Percentiles rank a stretch among this genome's conserved stretches.
phyloP scores from a whole-genome alignment of 2,113 vertebrate species.

The Globicephala melas region DNA sequence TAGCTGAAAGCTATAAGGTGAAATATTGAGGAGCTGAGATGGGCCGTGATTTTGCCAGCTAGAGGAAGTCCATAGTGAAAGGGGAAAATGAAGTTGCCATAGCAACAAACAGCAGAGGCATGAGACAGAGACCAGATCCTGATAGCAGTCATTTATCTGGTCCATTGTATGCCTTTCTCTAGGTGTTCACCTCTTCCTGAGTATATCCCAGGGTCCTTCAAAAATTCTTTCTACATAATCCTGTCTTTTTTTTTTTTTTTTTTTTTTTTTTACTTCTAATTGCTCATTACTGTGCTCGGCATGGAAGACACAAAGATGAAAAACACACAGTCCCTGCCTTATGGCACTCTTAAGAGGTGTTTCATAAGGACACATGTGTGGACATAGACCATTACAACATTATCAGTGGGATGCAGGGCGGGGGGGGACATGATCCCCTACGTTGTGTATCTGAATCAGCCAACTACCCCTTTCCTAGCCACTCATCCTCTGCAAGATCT shows the following conservation, averaged over 20 bases:
- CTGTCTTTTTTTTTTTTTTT: neutral
- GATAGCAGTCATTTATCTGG: accelerated
- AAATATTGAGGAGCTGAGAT: neutral
- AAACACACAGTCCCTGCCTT: neutral
- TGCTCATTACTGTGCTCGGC: neutral
- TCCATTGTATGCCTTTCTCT: neutral
- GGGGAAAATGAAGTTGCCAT: neutral
- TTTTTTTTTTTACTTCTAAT: neutral
- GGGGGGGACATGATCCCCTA: neutral
- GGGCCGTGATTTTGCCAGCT: neutral
- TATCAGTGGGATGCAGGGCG: neutral
- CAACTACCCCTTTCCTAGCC: neutral
- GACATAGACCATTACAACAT: neutral
- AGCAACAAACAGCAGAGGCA: neutral
- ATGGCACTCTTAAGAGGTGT: neutral
- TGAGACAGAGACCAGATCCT: neutral
- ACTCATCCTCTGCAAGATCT: neutral
- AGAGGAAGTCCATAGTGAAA: neutral
- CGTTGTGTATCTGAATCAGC: neutral
- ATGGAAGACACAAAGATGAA: neutral
- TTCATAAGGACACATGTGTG: neutral
- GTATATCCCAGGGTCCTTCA: neutral
- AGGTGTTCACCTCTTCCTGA: neutral
- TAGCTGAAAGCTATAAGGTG: neutral
- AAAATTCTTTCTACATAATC: neutral